Evolutionary conservation across 2,113 vertebrate genomes (phyloP), one percentile per base, ranked within the genome.

Genomic region (Pachyramphus minor): DNA sequence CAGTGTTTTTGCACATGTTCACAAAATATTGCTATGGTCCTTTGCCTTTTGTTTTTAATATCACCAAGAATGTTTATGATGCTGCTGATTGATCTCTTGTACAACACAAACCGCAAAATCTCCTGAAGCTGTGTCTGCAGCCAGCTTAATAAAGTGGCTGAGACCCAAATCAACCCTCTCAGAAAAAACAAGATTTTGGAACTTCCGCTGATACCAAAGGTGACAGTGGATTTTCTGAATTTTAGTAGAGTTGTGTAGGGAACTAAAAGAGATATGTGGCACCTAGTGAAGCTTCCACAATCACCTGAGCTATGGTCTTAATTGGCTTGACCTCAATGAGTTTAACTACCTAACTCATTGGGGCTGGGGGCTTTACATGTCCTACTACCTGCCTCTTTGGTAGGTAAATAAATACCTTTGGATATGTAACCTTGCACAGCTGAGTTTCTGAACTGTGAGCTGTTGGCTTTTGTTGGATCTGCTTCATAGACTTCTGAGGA

Each of bases 241-340:
- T 63, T 77, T 49, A 27, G 12, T 42, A 23, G 63, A 31, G 18
- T 49, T 63, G 22, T 2, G 5, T 4, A 35, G 41, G 47, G 37
- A 92, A 37, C 30, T 41, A 9, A 37, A 62, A 50, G 20, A 23
- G 33, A n/a, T 37, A 3, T 0, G 0, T 60, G 30, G 30, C 25
- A 21, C 12, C 4, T 12, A 20, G 12, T 18, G 50, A 58, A 62
- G 28, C 35, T 45, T 84, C 23, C 47, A 39, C 8, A 2, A 30
- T 30, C 21, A 31, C 28, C 19, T 49, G 60, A 92, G 53, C 25
- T 76, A 1, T 24, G 12, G 21, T 31, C 39, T 55, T 52, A 58
- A 60, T 35, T 85, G 42, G 35, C 14, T 41, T 50, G 31, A 42
- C 17, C 37, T 67, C 17, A 16, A 0, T 31, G 74, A 8, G 28